These are phyloP conservation scores for Liparis tanakae DNA, from an alignment of 2,797 vertebrate genomes.

Conservation along the genomic window DNA sequence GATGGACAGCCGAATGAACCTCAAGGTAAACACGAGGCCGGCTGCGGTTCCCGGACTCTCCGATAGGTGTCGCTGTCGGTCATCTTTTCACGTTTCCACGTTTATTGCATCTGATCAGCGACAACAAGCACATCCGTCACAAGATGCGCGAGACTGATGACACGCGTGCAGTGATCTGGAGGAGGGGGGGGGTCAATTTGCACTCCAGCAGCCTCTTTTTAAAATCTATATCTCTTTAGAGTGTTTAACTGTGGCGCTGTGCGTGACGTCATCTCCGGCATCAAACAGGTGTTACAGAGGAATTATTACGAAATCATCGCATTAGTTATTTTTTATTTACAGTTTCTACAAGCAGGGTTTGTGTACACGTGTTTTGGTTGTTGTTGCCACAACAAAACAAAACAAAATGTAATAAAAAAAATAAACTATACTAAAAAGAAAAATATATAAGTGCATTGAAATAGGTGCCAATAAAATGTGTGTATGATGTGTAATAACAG, in stretches of 20 bases:
- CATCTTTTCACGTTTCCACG: slow-evolving; percentile 39
- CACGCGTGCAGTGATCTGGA: slow-evolving; percentile 29
- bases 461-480: too few relatives aligned
- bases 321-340: background rate
- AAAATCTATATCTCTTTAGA: too few relatives aligned
- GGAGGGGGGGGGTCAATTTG: slow-evolving; percentile 7
- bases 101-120: slow-evolving; percentile 52
- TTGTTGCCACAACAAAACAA: background rate
- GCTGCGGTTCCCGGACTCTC: background rate
- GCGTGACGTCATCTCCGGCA: slow-evolving; percentile 38
- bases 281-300: slow-evolving; percentile 24
- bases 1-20: background rate
- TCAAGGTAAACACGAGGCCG: background rate
- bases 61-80: slow-evolving; percentile 57
- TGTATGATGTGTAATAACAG: background rate
- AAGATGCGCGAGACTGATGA: slow-evolving; percentile 43
- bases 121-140: slow-evolving; percentile 53
- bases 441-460: too few relatives aligned
- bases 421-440: too few relatives aligned
- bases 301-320: background rate
- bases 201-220: background rate
- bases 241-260: background rate
- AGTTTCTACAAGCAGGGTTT: background rate
- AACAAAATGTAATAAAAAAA: too few relatives aligned
- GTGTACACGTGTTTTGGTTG: background rate